phyloP scores from a whole-genome alignment of 2,797 vertebrate genomes.

The Rhinogobio ventralis region DNA sequence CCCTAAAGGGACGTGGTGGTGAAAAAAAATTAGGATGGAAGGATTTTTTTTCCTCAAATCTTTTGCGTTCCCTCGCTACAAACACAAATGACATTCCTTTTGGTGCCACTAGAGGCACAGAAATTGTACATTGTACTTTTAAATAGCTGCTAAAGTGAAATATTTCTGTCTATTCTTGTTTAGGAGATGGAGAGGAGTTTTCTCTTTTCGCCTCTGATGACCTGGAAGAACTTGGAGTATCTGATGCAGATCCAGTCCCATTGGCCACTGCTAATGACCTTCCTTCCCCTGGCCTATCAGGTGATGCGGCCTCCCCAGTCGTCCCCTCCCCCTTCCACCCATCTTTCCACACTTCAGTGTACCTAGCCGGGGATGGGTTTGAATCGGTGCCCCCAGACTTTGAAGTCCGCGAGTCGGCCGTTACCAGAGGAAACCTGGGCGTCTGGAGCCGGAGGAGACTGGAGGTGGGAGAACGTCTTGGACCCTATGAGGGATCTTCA shows the following conservation, averaged over 20 bases:
- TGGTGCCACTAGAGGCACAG: background rate
- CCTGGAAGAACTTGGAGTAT: conserved; percentile 81
- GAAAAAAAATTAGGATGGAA: too few relatives aligned
- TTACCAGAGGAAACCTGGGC: conserved; percentile 84
- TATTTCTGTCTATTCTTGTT: conserved; percentile 59
- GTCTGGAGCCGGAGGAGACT: conserved; percentile 93
- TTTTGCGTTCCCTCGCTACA: too few relatives aligned
- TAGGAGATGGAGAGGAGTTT: conserved; percentile 88
- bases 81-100: too few relatives aligned
- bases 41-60: too few relatives aligned
- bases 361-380: conserved; percentile 79
- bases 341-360: conserved; percentile 81
- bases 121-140: background rate
- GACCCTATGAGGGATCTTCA: conserved; percentile 90
- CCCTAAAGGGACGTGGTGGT: too few relatives aligned
- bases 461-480: conserved; percentile 88
- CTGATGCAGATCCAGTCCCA: conserved; percentile 77
- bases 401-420: conserved; percentile 88
- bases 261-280: conserved; percentile 77
- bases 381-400: conserved; percentile 87
- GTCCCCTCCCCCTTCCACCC: conserved; percentile 83
- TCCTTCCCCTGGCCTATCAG: conserved; percentile 84
- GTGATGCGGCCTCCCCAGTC: conserved; percentile 83
- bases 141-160: background rate
- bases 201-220: conserved; percentile 82